Percentiles rank a stretch among this genome's conserved stretches.
Evolutionary conservation across 2,888 invertebrate genomes (phyloP).

Genomic region (Orthonevra nobilis): DNA sequence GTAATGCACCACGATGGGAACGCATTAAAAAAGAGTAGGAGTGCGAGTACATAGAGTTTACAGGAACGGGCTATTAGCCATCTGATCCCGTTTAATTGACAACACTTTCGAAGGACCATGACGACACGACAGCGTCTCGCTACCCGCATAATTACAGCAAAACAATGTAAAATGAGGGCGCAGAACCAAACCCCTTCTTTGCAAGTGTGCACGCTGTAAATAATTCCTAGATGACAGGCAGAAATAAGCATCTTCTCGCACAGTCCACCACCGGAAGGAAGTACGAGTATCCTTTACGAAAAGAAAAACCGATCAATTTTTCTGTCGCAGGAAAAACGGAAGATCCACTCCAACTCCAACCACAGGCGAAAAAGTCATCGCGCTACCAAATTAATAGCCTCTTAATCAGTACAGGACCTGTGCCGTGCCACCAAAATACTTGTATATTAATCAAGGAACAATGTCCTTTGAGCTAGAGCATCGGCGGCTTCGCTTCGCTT

Average conservation of each 20-base stretch:
- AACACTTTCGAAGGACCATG: constrained; percentile 45
- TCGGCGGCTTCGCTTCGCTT: neutral
- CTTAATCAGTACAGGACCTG: constrained; percentile 73
- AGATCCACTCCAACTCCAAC: neutral
- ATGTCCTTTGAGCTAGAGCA: constrained; percentile 2
- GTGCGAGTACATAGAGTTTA: constrained; percentile 35
- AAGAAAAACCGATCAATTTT: constrained; percentile 21
- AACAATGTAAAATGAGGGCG: constrained; percentile 57
- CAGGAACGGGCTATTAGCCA: constrained; percentile 48
- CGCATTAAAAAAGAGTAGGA: constrained; percentile 31
- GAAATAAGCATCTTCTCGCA: neutral
- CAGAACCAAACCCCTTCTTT: constrained; percentile 32
- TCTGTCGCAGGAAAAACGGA: constrained; percentile 9
- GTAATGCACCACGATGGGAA: constrained; percentile 41
- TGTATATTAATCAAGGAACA: constrained; percentile 54
- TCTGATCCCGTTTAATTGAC: constrained; percentile 55
- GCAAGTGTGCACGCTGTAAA: constrained; percentile 45
- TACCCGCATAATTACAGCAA: constrained; percentile 61
- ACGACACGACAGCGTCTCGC: constrained; percentile 24
- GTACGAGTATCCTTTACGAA: too few species aligned
- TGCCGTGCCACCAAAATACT: constrained; percentile 56
- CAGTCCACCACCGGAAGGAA: constrained; percentile 62
- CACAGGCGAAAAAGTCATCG: constrained; percentile 29
- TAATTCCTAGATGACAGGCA: constrained; percentile 22
- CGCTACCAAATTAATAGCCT: constrained; percentile 77